These are phyloP conservation scores for Tetragonula carbonaria DNA, from an alignment of 2,888 invertebrate species.

Conservation along the genomic window DNA sequence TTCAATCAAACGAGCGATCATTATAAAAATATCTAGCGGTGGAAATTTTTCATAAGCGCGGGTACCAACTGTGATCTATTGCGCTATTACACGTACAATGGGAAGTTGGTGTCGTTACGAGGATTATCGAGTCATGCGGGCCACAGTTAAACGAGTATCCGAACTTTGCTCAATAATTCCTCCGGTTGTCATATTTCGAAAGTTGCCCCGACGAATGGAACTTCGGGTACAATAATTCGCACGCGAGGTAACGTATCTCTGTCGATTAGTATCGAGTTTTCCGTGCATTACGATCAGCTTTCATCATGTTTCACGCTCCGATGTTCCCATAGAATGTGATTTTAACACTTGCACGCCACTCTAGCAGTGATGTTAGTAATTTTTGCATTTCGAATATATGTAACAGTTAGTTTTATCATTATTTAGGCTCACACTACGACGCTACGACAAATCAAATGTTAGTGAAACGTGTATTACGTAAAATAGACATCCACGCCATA, in stretches of 20 bases:
- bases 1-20: too few relatives aligned
- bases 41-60: not conserved
- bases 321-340: not conserved
- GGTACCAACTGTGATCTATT: not conserved
- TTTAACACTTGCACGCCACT: not conserved
- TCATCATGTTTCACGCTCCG: slow-evolving; percentile 6
- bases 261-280: slow-evolving; percentile 3
- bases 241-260: not conserved
- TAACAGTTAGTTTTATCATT: too few relatives aligned
- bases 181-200: slow-evolving; percentile 24
- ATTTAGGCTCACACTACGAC: too few relatives aligned
- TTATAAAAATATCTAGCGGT: not conserved
- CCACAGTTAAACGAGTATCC: not conserved
- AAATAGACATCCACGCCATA: too few relatives aligned
- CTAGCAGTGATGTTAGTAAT: not conserved
- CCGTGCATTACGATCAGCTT: not conserved
- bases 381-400: not conserved
- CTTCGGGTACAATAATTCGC: not conserved
- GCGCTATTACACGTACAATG: not conserved
- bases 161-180: slow-evolving; percentile 23
- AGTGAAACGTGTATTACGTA: too few relatives aligned
- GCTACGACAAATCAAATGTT: too few relatives aligned
- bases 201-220: slow-evolving; percentile 22
- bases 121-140: not conserved
- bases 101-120: slow-evolving; percentile 11